Percentiles rank a stretch among this genome's conserved stretches.
phyloP scores from a whole-genome alignment of 2,113 vertebrate species.

The Solea solea region DNA sequence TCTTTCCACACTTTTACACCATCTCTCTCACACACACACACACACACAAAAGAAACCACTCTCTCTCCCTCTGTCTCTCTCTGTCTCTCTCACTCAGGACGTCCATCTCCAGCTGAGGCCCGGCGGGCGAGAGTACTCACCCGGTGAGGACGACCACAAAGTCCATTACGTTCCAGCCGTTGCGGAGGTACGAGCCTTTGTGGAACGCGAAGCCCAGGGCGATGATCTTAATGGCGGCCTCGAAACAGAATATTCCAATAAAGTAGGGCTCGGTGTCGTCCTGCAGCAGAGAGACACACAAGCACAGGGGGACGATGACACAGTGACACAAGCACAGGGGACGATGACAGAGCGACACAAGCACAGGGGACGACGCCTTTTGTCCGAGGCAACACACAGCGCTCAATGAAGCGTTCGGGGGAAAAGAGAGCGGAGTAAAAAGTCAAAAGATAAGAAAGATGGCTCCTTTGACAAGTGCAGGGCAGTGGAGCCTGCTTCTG shows the following conservation, averaged over 20 bases:
- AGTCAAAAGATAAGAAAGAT: slow-evolving; percentile 38
- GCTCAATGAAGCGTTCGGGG: slow-evolving; percentile 67
- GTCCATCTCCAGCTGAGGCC: slow-evolving; percentile 76
- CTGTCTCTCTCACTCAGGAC: slow-evolving; percentile 73
- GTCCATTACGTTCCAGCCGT: slow-evolving; percentile 99
- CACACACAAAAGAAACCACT: slow-evolving; percentile 53
- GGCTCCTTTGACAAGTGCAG: slow-evolving; percentile 49
- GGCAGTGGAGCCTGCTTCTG: slow-evolving; percentile 17
- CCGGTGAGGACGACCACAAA: slow-evolving; percentile 98
- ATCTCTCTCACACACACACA: slow-evolving; percentile 66
- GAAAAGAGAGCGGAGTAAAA: neutral
- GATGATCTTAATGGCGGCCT: slow-evolving; percentile 98
- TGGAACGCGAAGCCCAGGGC: slow-evolving; percentile 97
- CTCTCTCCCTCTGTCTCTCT: slow-evolving; percentile 24
- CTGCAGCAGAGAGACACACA: slow-evolving; percentile 74
- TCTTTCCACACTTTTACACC: neutral
- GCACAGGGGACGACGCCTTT: slow-evolving; percentile 48
- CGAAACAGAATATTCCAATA: slow-evolving; percentile 99
- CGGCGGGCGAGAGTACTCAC: slow-evolving; percentile 84
- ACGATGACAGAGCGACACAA: slow-evolving; percentile 28
- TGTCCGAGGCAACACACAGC: slow-evolving; percentile 54
- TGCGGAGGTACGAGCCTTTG: slow-evolving; percentile 97
- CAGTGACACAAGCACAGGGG: slow-evolving; percentile 33
- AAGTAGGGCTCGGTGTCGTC: slow-evolving; percentile 99
- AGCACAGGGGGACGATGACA: slow-evolving; percentile 28